Base-by-base conservation (phyloP, 2,888 invertebrate species). In the Nezara viridula region DNA sequence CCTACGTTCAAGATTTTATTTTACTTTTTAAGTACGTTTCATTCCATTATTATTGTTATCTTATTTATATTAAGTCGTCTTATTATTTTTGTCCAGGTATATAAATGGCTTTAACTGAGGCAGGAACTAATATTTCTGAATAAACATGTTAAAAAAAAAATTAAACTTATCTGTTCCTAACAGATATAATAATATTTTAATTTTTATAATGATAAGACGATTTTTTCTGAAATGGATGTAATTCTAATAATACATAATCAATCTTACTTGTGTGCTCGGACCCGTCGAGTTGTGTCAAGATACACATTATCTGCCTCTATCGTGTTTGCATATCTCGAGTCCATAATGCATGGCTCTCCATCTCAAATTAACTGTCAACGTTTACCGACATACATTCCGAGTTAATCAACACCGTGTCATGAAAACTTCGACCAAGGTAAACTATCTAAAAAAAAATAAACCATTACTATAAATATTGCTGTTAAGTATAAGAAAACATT, bases 331-430 rank as follows among this genome's bases (percentile, higher is more conserved):
- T 21, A 73, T 73, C 66, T 21, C 9, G 19, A 37, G 37, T 73
- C 32, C 19, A 73, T 73, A 73, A 73, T 73, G 66, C 37, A 73
- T 73, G 37, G 19, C 60, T 21, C 66, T 19, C 32, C 21, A 73
- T 73, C 32, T 73, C 66, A 73, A 37, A 32, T 37, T 73, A 73
- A 73, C 66, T 19, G 37, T 73, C 66, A 73, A 73, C 37, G 37
- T 73, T 73, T 73, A 37, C 37, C 6, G 6, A 37, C 19, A 73
- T 37, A 73, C 21, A 37, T 37, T 6, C 27, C 7, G 66, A 21
- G 37, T 37, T 19, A 73, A 73, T 37, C 5, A 21, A 21, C 21
- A 24, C 10, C 1, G 12, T 3, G 4, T 37, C 10, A 37, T 21
- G 6, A 19, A 16, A 73, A 19, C 24, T 37, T 37, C 6, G 6